A percentile compares a stretch with the other conserved stretches of the same genome.
Evolutionary conservation across 2,113 vertebrate genomes (phyloP).

Genomic region (Nycticorax nycticorax): DNA sequence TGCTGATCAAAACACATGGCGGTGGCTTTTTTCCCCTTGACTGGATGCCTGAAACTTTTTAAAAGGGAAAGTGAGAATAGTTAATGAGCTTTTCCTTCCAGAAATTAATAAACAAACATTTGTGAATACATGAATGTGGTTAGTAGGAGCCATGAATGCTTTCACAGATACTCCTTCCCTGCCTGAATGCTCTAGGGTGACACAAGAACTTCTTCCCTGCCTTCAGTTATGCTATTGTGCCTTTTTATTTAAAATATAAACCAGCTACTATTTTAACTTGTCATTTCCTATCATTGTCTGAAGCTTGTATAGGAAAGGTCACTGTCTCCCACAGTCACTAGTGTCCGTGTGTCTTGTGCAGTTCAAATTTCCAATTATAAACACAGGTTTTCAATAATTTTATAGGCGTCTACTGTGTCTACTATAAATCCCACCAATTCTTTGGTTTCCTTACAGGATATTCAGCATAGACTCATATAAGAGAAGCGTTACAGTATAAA

Average conservation of each 20-base stretch:
- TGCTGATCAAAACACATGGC: slow-evolving; percentile 11
- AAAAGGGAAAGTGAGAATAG: background rate
- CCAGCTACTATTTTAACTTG: background rate
- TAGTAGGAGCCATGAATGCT: background rate
- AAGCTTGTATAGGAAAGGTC: background rate
- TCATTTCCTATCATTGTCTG: background rate
- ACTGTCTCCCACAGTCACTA: background rate
- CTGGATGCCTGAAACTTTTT: slow-evolving; percentile 1
- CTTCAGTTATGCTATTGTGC: background rate
- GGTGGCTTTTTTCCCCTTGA: background rate
- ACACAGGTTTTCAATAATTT: background rate
- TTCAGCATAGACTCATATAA: background rate
- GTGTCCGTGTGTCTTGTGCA: background rate
- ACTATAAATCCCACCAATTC: background rate
- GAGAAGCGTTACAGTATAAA: background rate
- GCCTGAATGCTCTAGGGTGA: background rate
- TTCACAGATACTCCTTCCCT: background rate
- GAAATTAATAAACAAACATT: background rate
- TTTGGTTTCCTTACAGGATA: background rate
- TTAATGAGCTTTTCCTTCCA: background rate
- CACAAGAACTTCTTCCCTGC: background rate
- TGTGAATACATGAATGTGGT: background rate
- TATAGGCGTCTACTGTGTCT: background rate
- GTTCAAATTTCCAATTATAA: background rate
- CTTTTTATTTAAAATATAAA: background rate